Conservation (phyloP, 2,888 invertebrate genomes). For the Seladonia tumulorum region DNA sequence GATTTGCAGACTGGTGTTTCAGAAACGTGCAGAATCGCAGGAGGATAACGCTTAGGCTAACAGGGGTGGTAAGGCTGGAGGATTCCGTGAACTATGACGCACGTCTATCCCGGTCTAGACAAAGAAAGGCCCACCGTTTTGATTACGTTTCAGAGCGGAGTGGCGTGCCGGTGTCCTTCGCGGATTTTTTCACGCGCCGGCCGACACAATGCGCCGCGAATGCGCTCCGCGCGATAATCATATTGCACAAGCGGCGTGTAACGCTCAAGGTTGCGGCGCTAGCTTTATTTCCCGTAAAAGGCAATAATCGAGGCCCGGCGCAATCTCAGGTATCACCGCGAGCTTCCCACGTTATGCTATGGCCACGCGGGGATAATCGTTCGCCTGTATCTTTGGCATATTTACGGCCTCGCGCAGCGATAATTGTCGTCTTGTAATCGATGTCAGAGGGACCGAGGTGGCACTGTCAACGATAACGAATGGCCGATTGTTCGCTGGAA, state of each 20-base stretch:
- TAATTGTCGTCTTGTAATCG: conserved; percentile 31
- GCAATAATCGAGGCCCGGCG: conserved; percentile 63
- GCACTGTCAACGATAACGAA: background rate
- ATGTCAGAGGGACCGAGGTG: conserved; percentile 10
- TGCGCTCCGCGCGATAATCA: conserved; percentile 61
- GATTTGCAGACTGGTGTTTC: background rate
- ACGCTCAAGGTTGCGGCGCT: conserved; percentile 68
- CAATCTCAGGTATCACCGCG: conserved; percentile 44
- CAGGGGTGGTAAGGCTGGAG: conserved; percentile 8
- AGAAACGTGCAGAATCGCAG: background rate
- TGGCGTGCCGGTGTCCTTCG: conserved; percentile 47
- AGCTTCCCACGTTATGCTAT: conserved; percentile 74
- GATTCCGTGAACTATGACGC: conserved; percentile 36
- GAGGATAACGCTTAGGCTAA: background rate
- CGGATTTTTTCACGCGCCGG: conserved; percentile 52
- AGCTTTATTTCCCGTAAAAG: conserved; percentile 71
- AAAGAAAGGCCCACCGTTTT: conserved; percentile 43
- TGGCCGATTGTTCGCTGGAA: background rate
- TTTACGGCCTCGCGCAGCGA: background rate
- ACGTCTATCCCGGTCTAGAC: conserved; percentile 33
- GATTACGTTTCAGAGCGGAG: conserved; percentile 33
- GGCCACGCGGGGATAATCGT: background rate
- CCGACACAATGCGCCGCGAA: conserved; percentile 58
- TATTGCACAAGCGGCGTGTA: conserved; percentile 66
- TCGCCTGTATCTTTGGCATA: background rate